A percentile compares a stretch with the other conserved stretches of the same genome.
Conservation (phyloP, 2,113 vertebrate species). For the Corydoras maculifer region DNA sequence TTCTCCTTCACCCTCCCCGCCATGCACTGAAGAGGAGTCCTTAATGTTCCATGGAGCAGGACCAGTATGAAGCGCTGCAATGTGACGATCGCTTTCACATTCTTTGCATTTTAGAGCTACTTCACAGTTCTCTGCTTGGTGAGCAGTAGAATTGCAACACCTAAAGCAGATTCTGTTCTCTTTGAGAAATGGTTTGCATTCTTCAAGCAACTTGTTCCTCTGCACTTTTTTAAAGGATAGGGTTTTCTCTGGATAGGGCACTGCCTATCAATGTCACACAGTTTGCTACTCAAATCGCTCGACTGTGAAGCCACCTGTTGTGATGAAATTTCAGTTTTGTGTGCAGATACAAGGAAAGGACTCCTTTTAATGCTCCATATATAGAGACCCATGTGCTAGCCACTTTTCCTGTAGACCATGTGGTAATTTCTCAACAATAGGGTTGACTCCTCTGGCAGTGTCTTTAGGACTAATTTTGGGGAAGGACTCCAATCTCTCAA, state of each 20-base stretch:
- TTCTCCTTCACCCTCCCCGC: neutral
- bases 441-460: too few relatives aligned
- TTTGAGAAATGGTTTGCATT: neutral
- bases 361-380: neutral
- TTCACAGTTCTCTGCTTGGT: neutral
- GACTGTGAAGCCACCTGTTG: neutral
- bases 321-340: neutral
- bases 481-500: neutral
- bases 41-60: slow-evolving; percentile 4
- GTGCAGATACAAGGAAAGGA: neutral
- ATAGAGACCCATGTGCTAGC: neutral
- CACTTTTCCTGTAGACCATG: slow-evolving; percentile 14
- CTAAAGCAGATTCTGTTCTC: too few relatives aligned
- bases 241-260: slow-evolving; percentile 6
- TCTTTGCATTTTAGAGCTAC: neutral
- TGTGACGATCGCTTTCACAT: slow-evolving; percentile 9
- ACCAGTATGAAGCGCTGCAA: slow-evolving; percentile 10
- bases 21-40: neutral
- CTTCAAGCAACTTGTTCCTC: neutral
- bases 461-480: neutral
- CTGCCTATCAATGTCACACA: neutral
- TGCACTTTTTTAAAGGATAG: neutral
- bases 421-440: neutral
- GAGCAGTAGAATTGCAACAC: too few relatives aligned
- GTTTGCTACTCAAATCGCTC: too few relatives aligned